Base-by-base conservation (phyloP, 1,140 invertebrate species). In the Apocrypta bakeri region DNA sequence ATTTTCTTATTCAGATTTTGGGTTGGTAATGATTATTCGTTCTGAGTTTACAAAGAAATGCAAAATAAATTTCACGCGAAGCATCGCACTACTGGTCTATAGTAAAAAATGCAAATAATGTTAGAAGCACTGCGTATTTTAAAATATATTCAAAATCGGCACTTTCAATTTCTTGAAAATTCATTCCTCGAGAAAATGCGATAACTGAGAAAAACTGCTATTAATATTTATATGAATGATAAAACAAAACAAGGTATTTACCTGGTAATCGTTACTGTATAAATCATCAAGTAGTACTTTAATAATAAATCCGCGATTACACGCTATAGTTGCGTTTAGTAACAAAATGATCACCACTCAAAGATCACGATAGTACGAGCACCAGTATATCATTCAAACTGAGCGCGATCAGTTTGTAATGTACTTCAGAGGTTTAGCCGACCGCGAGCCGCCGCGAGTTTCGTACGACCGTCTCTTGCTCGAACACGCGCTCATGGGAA, bases 401-500 rank as follows among this genome's bases (percentile, higher is more conserved):
- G 56, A 72, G 79, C 77, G 80, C 63, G 73, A 77, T 84, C 71
- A 84, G 77, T 74, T 56, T 42, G 48, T 82, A 84, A 72, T 72
- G 29, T 79, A 69, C 80, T 64, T 84, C 84, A 76, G 84, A 79
- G 71, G 69, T 84, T 64, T 29, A 29, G 8, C 61, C 56, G 17
- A 2, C n/a, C 71, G 37, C 37, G n/a, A n/a, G n/a, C n/a, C n/a
- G n/a, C n/a, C n/a, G 21, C 33, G 21, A 14, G 71, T 11, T 40
- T 29, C 63, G 2, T 21, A 4, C 68, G 6, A 31, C 64, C 25
- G 64, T 66, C 25, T 25, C 25, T 29, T 66, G 17, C 64, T 27
- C 64, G 12, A 63, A 25, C 63, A 25, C 63, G 63, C 27, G 68
- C 31, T 71, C 68, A 14, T 8, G 31, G 31, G 29, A 56, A 56